phyloP scores from a whole-genome alignment of 2,888 invertebrate genomes.

The Lycocerus yunnanus region DNA sequence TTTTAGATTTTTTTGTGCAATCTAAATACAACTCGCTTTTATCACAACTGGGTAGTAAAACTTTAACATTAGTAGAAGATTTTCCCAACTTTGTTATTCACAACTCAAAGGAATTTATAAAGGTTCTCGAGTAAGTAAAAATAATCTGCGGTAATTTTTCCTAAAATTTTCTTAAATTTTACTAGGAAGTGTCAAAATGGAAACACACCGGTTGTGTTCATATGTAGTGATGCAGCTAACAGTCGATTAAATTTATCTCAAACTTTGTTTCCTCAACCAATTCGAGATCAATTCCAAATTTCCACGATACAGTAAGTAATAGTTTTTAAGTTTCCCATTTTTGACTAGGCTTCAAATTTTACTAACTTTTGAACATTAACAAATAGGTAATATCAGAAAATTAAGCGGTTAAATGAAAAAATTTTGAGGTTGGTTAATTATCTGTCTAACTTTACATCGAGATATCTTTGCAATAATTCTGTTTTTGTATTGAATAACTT shows the following conservation, averaged over 20 bases:
- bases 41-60: slow-evolving; percentile 55
- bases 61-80: slow-evolving; percentile 76
- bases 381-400: too few species aligned
- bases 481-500: too few species aligned
- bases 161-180: slow-evolving; percentile 33
- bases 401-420: too few species aligned
- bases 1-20: slow-evolving; percentile 77
- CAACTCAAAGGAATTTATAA: slow-evolving; percentile 67
- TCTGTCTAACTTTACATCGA: too few species aligned
- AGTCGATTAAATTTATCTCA: slow-evolving; percentile 63
- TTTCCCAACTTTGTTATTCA: slow-evolving; percentile 78
- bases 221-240: slow-evolving; percentile 71
- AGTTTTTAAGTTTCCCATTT: too few species aligned
- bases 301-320: slow-evolving; percentile 66
- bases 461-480: too few species aligned
- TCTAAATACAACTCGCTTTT: slow-evolving; percentile 74
- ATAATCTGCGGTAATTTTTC: not conserved
- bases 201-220: slow-evolving; percentile 70
- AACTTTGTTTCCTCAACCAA: slow-evolving; percentile 67
- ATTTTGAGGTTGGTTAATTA: too few species aligned
- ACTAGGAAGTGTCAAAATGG: slow-evolving; percentile 66
- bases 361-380: too few species aligned
- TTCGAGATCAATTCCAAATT: slow-evolving; percentile 67
- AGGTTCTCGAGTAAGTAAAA: slow-evolving; percentile 69
- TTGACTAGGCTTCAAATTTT: too few species aligned